Evolutionary conservation across 2,113 vertebrate genomes (phyloP), one percentile per base, ranked within the genome.

Genomic region (Ellobius talpinus): DNA sequence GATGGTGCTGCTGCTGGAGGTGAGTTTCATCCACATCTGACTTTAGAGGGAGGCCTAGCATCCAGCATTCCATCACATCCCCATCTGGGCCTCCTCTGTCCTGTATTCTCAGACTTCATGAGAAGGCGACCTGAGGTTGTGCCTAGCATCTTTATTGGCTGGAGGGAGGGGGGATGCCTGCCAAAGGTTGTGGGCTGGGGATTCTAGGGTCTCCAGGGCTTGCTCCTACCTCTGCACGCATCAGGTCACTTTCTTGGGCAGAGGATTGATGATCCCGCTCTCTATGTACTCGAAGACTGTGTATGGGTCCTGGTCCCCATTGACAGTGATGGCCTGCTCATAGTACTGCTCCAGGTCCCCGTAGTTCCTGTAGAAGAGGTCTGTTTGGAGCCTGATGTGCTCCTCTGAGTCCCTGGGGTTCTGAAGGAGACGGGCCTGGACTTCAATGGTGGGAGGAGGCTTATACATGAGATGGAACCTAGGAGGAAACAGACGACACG

Each of bases 271-370:
- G 93, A 99, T 95, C 8, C 98, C 98, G 50, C 99, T 99, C 98
- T 99, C 99, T 73, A 99, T 97, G 89, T 98, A 98, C 97, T 99
- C 99, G 50, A 99, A 99, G 93, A 99, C 97, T 0, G 96, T 98
- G 65, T 99, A 97, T 0, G 99, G 99, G 93, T 99, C 99, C 98
- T 99, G 99, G 97, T 99, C 99, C 45, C 99, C 99, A 0, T 99
- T 99, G 93, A 99, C 17, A 1, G 97, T 93, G 95, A 99, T 95
- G 7, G 98, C 98, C 13, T 98, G 97, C 92, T 97, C 78, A 77
- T 99, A 99, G 58, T 99, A 98, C 21, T 94, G 95, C 98, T 99
- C 98, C 81, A 99, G 98, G 2, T 97, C 97, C 0, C 96, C 82
- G 0, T 55, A 72, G 1, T 98, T 97, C 39, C 79, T 91, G 97